phyloP scores from a whole-genome alignment of 2,888 invertebrate genomes.

The Calliopum simillimum region DNA sequence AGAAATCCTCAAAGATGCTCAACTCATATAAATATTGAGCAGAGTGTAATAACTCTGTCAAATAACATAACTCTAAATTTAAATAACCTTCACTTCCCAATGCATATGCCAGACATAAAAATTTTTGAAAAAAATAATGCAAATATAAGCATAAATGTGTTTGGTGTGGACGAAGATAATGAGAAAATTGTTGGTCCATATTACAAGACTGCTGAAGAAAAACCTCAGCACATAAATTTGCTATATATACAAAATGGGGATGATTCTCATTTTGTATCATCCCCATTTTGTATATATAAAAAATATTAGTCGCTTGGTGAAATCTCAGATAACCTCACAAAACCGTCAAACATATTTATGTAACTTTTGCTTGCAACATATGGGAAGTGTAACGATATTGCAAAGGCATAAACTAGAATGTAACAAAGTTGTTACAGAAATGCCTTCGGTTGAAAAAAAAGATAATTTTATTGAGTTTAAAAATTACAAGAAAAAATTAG shows the following conservation, averaged over 20 bases:
- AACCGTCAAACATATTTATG: too few species aligned
- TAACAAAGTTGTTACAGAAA: neutral
- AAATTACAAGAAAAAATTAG: neutral
- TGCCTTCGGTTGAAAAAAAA: neutral
- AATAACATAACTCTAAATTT: slow-evolving; percentile 8
- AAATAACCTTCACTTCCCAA: neutral
- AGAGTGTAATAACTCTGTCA: too few species aligned
- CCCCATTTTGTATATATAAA: too few species aligned
- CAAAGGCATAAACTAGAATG: neutral
- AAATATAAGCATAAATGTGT: too few species aligned
- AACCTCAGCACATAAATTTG: neutral
- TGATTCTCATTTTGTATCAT: too few species aligned
- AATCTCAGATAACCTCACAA: too few species aligned
- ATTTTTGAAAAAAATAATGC: neutral
- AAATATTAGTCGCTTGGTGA: neutral
- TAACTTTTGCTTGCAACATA: too few species aligned
- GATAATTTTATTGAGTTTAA: neutral
- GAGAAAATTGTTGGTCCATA: neutral
- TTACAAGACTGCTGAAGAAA: neutral
- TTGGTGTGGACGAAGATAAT: neutral
- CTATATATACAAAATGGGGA: too few species aligned
- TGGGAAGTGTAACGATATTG: neutral
- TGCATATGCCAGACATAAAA: neutral
- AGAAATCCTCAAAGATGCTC: neutral
- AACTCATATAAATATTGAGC: too few species aligned